Evolutionary conservation across 2,888 invertebrate genomes (phyloP), one percentile per base, ranked within the genome.

Genomic region (Mythimna pallens): DNA sequence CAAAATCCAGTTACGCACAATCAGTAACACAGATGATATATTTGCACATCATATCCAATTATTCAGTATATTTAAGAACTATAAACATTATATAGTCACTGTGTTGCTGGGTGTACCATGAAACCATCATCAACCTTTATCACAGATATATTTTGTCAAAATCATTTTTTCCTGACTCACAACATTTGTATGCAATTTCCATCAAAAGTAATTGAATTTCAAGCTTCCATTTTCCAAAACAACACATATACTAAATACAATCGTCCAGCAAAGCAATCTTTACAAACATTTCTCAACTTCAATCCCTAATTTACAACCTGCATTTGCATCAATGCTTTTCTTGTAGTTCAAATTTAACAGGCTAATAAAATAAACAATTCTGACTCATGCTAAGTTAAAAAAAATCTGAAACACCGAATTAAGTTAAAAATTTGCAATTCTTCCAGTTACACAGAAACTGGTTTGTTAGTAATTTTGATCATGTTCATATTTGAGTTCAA

Each of bases 81-180:
- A 79, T 76, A 81, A 83, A 83, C 75, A 81, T 78, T 78, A 73
- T 70, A 76, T 65, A 70, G 54, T 75, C 25, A 9, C 86, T 75
- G 82, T 86, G 84, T 86, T 86, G 86, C 86, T 80, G 82, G 70
- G 79, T 86, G 87, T 86, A 87, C 86, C 86, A 85, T 86, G 79
- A 87, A 88, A 88, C 87, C 82, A 90, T 85, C 87, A 89, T 88
- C 87, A 87, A 87, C 87, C 87, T 87, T 88, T 91, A 92, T 92
- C 91, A 92, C 91, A 92, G 92, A 91, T 91, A 88, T 83, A 87
- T 87, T 84, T 87, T 86, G 77, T 80, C 84, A 78, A 86, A 87
- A 83, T 75, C 70, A 81, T 81, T 83, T 84, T 30, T 78, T 66
- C 73, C 74, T 78, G 73, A 83, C 80, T 80, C 81, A 78, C 78